Percentiles rank a stretch among this genome's conserved stretches.
These are phyloP conservation scores for Papilio dardanus DNA, from an alignment of 1,140 invertebrate genomes.

Conservation along the genomic window DNA sequence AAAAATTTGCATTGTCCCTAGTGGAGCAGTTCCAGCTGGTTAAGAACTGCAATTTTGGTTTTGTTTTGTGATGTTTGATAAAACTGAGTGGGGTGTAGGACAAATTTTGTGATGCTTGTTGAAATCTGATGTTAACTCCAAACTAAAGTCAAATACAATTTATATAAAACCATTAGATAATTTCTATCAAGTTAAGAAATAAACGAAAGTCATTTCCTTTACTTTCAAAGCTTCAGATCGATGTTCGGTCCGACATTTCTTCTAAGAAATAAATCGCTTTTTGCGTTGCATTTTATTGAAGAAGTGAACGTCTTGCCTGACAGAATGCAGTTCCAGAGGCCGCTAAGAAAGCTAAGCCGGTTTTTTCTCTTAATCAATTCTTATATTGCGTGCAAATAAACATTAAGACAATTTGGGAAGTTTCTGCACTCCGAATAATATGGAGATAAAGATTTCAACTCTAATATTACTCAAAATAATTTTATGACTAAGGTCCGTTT, in stretches of 20 bases:
- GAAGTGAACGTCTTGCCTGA: conserved; percentile 27
- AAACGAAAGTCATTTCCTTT: conserved; percentile 14
- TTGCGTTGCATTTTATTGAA: conserved; percentile 12
- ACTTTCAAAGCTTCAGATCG: conserved; percentile 10
- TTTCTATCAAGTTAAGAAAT: background rate
- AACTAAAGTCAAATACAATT: background rate
- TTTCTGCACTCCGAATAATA: conserved; percentile 7
- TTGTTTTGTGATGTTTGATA: no score
- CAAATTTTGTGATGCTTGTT: no score
- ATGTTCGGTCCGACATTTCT: conserved; percentile 13
- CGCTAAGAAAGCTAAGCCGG: conserved; percentile 8
- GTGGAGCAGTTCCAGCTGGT: no score
- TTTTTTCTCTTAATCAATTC: conserved; percentile 26
- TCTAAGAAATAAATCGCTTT: conserved; percentile 24
- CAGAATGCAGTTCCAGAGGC: conserved; percentile 25
- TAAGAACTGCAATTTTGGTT: no score
- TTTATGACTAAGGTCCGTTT: background rate
- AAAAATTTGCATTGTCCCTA: no score
- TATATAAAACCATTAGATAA: background rate
- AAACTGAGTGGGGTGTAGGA: no score
- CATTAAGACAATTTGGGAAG: conserved; percentile 9
- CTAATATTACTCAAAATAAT: background rate
- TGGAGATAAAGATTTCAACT: background rate
- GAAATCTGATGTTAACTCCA: no score
- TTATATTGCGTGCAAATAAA: conserved; percentile 27